Evolutionary conservation across 2,888 invertebrate genomes (phyloP).

Genomic region (Hypena proboscidalis): DNA sequence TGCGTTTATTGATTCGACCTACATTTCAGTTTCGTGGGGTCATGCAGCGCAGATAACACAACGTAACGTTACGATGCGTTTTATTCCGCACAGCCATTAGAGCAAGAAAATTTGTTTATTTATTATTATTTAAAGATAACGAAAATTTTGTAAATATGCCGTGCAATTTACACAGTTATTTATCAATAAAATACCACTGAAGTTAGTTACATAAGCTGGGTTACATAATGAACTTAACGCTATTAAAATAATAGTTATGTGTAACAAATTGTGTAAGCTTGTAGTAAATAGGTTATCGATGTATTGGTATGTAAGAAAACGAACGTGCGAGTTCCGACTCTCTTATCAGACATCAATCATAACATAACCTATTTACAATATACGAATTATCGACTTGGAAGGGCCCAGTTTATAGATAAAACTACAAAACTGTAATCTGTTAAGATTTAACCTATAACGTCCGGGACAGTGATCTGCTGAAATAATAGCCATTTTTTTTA

Average conservation of each 20-base stretch:
- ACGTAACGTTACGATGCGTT: slow-evolving; percentile 37
- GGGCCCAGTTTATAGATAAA: slow-evolving; percentile 1
- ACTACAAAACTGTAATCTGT: too few species aligned
- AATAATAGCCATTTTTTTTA: too few species aligned
- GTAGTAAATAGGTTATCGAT: slow-evolving; percentile 43
- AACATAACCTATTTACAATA: slow-evolving; percentile 43
- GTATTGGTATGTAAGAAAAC: slow-evolving; percentile 35
- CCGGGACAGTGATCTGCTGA: too few species aligned
- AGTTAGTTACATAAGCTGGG: not conserved
- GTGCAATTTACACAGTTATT: too few species aligned
- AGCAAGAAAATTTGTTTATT: too few species aligned
- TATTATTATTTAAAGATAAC: not conserved
- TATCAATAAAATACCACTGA: slow-evolving; percentile 1
- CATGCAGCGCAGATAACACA: slow-evolving; percentile 47
- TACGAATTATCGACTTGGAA: slow-evolving; percentile 18
- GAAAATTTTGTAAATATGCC: too few species aligned
- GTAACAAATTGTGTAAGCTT: slow-evolving; percentile 25
- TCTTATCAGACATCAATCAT: slow-evolving; percentile 38
- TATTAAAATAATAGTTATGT: slow-evolving; percentile 6
- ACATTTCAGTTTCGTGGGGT: slow-evolving; percentile 50
- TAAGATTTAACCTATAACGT: too few species aligned
- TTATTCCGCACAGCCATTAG: slow-evolving; percentile 17
- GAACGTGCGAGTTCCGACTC: slow-evolving; percentile 31
- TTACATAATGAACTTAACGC: slow-evolving; percentile 6
- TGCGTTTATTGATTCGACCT: slow-evolving; percentile 60